Evolutionary conservation across 2,888 invertebrate species (phyloP).

Genomic region (Hesperia comma): DNA sequence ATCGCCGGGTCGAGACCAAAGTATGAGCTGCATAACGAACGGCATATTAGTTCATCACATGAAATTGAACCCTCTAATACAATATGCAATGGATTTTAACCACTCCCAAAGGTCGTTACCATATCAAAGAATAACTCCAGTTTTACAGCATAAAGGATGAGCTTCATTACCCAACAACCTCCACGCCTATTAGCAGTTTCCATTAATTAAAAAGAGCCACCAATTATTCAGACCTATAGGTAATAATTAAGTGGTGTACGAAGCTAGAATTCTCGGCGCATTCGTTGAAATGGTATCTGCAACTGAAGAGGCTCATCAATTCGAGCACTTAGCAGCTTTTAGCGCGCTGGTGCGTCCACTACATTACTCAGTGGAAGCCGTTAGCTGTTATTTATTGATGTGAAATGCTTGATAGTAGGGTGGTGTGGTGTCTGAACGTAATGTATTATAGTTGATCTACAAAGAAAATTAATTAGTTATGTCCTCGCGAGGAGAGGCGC

Average conservation of each 20-base stretch:
- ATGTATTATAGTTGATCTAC: neutral
- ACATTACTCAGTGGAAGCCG: conserved; percentile 36
- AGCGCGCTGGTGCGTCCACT: conserved; percentile 7
- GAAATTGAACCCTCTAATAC: too few species aligned
- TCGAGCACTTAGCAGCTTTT: conserved; percentile 25
- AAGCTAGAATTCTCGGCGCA: conserved; percentile 2
- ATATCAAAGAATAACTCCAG: too few species aligned
- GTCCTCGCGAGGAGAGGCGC: neutral
- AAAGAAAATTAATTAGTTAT: neutral
- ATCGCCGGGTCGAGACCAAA: too few species aligned
- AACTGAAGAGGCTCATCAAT: conserved; percentile 13
- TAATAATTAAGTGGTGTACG: conserved; percentile 5
- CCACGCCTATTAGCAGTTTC: conserved; percentile 5
- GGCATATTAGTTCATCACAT: too few species aligned
- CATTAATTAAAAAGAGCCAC: conserved; percentile 6
- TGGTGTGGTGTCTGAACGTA: neutral
- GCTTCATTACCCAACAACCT: neutral
- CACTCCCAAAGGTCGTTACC: too few species aligned
- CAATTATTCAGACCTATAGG: conserved; percentile 1
- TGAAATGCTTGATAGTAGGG: conserved; percentile 35
- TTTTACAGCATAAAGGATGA: too few species aligned
- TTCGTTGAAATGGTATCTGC: conserved; percentile 19
- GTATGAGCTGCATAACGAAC: too few species aligned
- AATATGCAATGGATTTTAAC: too few species aligned
- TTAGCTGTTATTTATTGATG: conserved; percentile 37